Conservation (phyloP, 2,113 vertebrate genomes). For the Corythoichthys haematopterus region DNA sequence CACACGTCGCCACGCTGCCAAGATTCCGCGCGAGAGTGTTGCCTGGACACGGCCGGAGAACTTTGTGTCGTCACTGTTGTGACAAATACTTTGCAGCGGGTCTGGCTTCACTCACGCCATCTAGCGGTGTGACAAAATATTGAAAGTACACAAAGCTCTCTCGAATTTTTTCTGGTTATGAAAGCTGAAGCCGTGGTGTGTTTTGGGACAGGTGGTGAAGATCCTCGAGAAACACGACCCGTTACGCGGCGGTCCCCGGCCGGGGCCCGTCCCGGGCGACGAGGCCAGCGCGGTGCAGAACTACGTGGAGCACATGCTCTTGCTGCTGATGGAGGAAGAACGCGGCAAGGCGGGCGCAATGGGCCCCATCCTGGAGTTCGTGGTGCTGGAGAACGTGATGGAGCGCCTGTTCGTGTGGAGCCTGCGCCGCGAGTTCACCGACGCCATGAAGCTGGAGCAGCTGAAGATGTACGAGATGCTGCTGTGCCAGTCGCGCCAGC, state of each 20-base stretch:
- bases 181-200: too few relatives aligned
- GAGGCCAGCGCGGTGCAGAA: constrained; percentile 95
- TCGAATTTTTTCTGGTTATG: too few relatives aligned
- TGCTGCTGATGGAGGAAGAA: constrained; percentile 88
- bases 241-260: constrained; percentile 58
- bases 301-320: constrained; percentile 97
- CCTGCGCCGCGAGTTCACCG: constrained; percentile 87
- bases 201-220: constrained; percentile 82
- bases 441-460: constrained; percentile 94
- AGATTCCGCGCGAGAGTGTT: too few relatives aligned
- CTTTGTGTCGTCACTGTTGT: too few relatives aligned
- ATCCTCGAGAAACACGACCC: constrained; percentile 95
- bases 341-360: constrained; percentile 83
- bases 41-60: too few relatives aligned
- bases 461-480: constrained; percentile 96
- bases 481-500: constrained; percentile 87
- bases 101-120: too few relatives aligned
- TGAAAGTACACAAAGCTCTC: too few relatives aligned
- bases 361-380: constrained; percentile 98
- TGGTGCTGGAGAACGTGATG: constrained; percentile 97
- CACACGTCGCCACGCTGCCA: too few relatives aligned
- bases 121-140: too few relatives aligned
- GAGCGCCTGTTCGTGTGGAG: constrained; percentile 98
- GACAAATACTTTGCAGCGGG: too few relatives aligned
- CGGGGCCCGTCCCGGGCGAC: constrained; percentile 76